phyloP scores from a whole-genome alignment of 1,140 invertebrate genomes.

The Ips nitidus region DNA sequence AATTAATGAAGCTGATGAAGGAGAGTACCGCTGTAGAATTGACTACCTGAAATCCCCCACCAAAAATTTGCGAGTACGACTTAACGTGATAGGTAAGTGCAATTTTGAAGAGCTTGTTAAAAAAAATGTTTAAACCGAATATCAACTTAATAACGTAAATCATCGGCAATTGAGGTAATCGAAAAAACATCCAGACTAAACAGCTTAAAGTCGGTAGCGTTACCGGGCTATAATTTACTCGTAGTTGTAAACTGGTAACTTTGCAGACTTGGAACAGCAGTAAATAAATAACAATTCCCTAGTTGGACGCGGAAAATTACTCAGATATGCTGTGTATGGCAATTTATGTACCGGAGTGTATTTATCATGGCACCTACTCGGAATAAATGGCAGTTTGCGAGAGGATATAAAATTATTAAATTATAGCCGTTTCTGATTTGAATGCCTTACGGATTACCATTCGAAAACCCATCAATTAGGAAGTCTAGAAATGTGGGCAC shows the following conservation, averaged over 20 bases:
- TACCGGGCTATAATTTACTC: no score
- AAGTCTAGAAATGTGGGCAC: neutral
- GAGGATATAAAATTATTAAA: constrained; percentile 9
- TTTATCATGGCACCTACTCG: constrained; percentile 3
- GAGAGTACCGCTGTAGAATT: constrained; percentile 67
- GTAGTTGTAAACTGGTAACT: no score
- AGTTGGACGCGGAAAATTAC: constrained; percentile 1
- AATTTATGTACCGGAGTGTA: neutral
- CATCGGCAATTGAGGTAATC: no score
- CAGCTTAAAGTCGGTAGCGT: no score
- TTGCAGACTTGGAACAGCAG: no score
- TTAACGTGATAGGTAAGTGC: constrained; percentile 69
- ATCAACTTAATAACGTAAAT: no score
- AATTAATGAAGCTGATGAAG: constrained; percentile 64
- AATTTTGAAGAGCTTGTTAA: neutral
- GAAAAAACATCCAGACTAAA: no score
- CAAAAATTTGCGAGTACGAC: constrained; percentile 66
- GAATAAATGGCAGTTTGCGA: constrained; percentile 5
- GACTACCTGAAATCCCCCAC: constrained; percentile 73
- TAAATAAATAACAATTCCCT: neutral
- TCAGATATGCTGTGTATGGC: neutral
- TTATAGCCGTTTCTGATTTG: constrained; percentile 10
- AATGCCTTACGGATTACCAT: constrained; percentile 4
- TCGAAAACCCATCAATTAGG: constrained; percentile 6
- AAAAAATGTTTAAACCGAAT: no score